Evolutionary conservation across 2,888 invertebrate species (phyloP).

Genomic region (Thumatha senex): DNA sequence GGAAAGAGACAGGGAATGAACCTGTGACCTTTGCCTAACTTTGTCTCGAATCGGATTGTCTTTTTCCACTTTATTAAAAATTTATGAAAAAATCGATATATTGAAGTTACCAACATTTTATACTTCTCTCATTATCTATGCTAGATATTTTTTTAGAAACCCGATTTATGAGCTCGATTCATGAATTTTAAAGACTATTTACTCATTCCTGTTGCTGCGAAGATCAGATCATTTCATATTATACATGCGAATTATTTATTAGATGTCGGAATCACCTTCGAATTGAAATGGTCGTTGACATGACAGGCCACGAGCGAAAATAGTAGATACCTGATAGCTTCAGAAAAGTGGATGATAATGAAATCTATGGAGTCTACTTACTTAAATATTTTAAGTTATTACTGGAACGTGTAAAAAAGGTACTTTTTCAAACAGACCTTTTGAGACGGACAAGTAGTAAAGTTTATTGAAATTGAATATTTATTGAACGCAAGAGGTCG

Average conservation of each 20-base stretch:
- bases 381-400: neutral
- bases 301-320: neutral
- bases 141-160: neutral
- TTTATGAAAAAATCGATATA: no score
- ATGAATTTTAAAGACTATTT: slow-evolving; percentile 27
- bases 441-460: no score
- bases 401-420: neutral
- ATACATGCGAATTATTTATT: slow-evolving; percentile 45
- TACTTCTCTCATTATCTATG: neutral
- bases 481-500: no score
- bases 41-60: no score
- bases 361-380: neutral
- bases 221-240: slow-evolving; percentile 43
- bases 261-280: slow-evolving; percentile 64
- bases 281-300: slow-evolving; percentile 45
- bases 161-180: slow-evolving; percentile 14
- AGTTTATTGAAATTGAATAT: no score
- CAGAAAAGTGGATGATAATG: neutral
- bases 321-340: neutral
- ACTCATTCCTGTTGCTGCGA: slow-evolving; percentile 21
- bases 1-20: no score
- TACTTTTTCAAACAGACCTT: no score
- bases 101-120: no score
- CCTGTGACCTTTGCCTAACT: no score
- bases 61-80: no score